These are phyloP conservation scores for Antrozous pallidus DNA, from an alignment of 2,797 vertebrate species.

Conservation along the genomic window DNA sequence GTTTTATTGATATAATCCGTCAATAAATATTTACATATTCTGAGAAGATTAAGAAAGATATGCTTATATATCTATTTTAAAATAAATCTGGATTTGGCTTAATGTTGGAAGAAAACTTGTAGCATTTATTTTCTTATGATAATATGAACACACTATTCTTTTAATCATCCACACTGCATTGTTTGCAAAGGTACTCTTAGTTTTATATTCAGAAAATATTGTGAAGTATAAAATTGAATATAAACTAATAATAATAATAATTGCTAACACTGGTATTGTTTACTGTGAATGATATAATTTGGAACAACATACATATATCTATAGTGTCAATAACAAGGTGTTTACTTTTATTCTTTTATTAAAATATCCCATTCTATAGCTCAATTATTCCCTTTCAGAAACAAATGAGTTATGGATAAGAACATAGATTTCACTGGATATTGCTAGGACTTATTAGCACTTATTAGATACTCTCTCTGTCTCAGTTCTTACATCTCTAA, in stretches of 20 bases:
- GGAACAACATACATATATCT: background rate
- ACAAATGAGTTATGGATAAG: background rate
- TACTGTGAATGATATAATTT: background rate
- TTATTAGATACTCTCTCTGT: background rate
- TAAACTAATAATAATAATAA: no score
- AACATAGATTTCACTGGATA: background rate
- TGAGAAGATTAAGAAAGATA: background rate
- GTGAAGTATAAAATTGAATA: no score
- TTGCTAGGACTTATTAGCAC: background rate
- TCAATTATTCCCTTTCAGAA: background rate
- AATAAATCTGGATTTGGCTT: background rate
- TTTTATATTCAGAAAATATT: no score
- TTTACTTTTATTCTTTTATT: background rate
- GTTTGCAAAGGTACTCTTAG: no score
- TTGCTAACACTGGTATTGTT: no score
- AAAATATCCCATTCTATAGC: background rate
- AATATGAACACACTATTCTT: no score
- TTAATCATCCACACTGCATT: no score
- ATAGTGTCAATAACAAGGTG: background rate
- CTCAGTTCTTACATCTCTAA: background rate
- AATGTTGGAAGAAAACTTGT: background rate
- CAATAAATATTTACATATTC: background rate
- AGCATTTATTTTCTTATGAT: no score
- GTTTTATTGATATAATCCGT: background rate
- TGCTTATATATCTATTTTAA: background rate